Percentiles rank a stretch among this genome's conserved stretches.
Conservation (phyloP, 2,888 invertebrate genomes). For the Cetonia aurata region DNA sequence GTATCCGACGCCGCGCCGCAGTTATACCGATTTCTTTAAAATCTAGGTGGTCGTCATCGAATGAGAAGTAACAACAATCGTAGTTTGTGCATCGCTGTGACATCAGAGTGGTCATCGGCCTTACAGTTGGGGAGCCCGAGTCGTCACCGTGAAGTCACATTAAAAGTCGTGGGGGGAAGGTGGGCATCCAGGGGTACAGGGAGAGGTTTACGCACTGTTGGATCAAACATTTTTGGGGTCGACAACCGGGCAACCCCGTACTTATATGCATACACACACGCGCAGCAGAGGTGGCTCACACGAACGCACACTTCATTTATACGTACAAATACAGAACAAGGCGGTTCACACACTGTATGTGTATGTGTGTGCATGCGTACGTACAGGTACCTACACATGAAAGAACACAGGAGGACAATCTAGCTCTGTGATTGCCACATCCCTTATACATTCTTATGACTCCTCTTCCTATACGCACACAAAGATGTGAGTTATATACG, state of each 20-base stretch:
- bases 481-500: not conserved
- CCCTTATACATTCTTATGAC: conserved; percentile 41
- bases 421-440: conserved; percentile 42
- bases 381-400: conserved; percentile 15
- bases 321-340: conserved; percentile 38
- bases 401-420: conserved; percentile 25
- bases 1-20: not conserved
- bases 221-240: conserved; percentile 57
- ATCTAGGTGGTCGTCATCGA: conserved; percentile 37
- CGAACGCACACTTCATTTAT: conserved; percentile 13
- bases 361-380: not conserved
- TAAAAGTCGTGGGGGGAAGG: conserved; percentile 42
- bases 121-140: conserved; percentile 39
- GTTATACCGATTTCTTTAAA: conserved; percentile 24
- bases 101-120: conserved; percentile 52
- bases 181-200: conserved; percentile 52
- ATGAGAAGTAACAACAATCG: conserved; percentile 35
- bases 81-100: conserved; percentile 46
- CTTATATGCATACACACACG: conserved; percentile 23
- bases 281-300: not conserved
- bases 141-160: conserved; percentile 41
- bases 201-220: conserved; percentile 54
- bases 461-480: conserved; percentile 24
- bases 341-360: conserved; percentile 24
- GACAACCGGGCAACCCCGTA: conserved; percentile 62